phyloP scores from a whole-genome alignment of 2,888 invertebrate genomes.

The Galerucella pusilla region DNA sequence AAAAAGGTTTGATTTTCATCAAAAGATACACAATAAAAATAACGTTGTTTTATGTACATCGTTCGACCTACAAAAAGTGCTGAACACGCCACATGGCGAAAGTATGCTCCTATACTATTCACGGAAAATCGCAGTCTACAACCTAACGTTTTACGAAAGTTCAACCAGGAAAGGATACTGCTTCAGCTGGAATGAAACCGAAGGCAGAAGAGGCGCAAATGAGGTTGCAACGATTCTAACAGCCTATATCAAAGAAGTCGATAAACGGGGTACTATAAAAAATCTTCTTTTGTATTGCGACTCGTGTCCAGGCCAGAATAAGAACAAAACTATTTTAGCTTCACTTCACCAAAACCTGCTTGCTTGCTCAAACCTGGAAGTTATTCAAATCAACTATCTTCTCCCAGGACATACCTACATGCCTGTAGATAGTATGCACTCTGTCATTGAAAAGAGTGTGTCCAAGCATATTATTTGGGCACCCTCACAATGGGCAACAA shows the following conservation, averaged over 20 bases:
- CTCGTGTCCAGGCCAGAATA: not conserved
- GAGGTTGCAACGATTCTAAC: not conserved
- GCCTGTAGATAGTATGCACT: not conserved
- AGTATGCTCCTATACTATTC: conserved; percentile 48
- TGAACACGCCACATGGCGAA: conserved; percentile 45
- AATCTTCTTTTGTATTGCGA: not conserved
- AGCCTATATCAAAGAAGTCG: not conserved
- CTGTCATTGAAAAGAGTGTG: not conserved
- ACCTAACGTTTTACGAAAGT: conserved; percentile 42
- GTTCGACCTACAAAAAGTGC: conserved; percentile 32
- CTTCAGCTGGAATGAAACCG: not conserved
- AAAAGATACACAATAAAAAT: too few relatives aligned
- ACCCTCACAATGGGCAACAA: not conserved
- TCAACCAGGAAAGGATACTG: conserved; percentile 33
- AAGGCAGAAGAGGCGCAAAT: not conserved
- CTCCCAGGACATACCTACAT: not conserved
- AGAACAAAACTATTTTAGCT: not conserved
- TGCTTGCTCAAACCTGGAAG: not conserved
- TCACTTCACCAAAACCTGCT: not conserved
- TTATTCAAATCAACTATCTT: not conserved
- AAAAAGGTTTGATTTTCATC: too few relatives aligned
- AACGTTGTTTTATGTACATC: not conserved
- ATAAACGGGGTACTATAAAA: not conserved
- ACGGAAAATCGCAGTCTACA: conserved; percentile 48
- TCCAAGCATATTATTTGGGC: not conserved